Conservation (phyloP, 2,888 invertebrate species). For the Torymus aiolomorphi region DNA sequence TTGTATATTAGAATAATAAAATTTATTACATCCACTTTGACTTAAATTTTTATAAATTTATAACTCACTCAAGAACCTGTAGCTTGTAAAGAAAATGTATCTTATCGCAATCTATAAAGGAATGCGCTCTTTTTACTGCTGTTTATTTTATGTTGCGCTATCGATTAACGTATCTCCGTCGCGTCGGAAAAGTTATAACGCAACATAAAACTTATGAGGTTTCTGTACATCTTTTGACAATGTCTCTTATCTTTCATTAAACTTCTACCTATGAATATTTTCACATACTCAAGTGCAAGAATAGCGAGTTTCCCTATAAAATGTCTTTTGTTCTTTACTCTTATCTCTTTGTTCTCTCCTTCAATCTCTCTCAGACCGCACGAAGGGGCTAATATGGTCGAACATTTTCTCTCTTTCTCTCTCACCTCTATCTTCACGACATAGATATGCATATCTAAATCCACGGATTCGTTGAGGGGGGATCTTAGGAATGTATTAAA, state of each 20-base stretch:
- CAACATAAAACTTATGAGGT: slow-evolving; percentile 41
- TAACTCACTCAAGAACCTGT: too few species aligned
- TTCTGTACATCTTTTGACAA: slow-evolving; percentile 34
- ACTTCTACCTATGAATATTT: slow-evolving; percentile 50
- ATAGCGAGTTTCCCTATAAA: slow-evolving; percentile 56
- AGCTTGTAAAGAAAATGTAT: too few species aligned
- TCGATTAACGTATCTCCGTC: background rate
- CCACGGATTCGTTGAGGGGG: slow-evolving; percentile 40
- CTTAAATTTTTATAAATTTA: too few species aligned
- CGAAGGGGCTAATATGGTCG: slow-evolving; percentile 17
- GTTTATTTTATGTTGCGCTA: background rate
- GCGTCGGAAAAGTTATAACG: slow-evolving; percentile 17
- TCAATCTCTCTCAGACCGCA: slow-evolving; percentile 5
- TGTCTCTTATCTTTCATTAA: slow-evolving; percentile 29
- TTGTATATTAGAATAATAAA: background rate
- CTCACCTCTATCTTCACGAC: slow-evolving; percentile 23
- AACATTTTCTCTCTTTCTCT: slow-evolving; percentile 13
- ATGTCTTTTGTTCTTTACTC: slow-evolving; percentile 34
- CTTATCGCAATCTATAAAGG: too few species aligned
- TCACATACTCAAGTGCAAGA: slow-evolving; percentile 53
- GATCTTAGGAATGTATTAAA: slow-evolving; percentile 46
- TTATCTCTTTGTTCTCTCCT: slow-evolving; percentile 12
- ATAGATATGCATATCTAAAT: slow-evolving; percentile 54
- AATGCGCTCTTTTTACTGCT: too few species aligned
- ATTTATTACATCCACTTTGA: too few species aligned